Conservation (phyloP, 2,113 vertebrate genomes). For the Perca schrenkii region DNA sequence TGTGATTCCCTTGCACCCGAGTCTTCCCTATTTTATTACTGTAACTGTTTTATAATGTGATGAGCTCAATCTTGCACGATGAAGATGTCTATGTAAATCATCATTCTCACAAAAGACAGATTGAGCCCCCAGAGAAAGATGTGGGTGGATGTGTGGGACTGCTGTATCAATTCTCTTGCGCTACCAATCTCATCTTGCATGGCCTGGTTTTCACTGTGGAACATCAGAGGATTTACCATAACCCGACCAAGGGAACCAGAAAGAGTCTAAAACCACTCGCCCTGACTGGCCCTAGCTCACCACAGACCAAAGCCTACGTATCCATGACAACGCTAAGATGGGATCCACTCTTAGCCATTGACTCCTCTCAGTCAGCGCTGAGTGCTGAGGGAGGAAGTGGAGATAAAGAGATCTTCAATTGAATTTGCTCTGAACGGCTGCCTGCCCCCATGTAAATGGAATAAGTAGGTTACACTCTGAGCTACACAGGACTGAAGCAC, state of each 20-base stretch:
- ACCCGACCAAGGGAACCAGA: slow-evolving; percentile 49
- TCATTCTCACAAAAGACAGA: slow-evolving; percentile 62
- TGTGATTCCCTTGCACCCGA: not conserved
- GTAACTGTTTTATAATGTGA: slow-evolving; percentile 28
- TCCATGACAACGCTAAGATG: slow-evolving; percentile 81
- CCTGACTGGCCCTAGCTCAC: slow-evolving; percentile 64
- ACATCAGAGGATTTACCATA: slow-evolving; percentile 63
- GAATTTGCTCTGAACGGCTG: slow-evolving; percentile 70
- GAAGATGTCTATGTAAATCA: slow-evolving; percentile 63
- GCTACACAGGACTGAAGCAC: slow-evolving; percentile 42
- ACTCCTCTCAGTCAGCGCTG: slow-evolving; percentile 72
- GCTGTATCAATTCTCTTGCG: slow-evolving; percentile 41
- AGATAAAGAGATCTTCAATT: slow-evolving; percentile 79
- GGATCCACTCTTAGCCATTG: slow-evolving; percentile 75
- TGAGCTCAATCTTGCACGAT: slow-evolving; percentile 57
- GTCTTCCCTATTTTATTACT: slow-evolving; percentile 13
- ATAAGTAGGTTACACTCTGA: slow-evolving; percentile 69
- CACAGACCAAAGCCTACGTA: slow-evolving; percentile 75
- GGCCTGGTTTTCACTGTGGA: slow-evolving; percentile 55
- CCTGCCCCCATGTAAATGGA: slow-evolving; percentile 73
- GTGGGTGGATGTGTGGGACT: slow-evolving; percentile 70
- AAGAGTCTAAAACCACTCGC: slow-evolving; percentile 75
- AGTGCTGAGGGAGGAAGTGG: slow-evolving; percentile 72
- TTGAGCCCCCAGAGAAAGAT: slow-evolving; percentile 56
- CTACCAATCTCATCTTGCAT: slow-evolving; percentile 52